These are phyloP conservation scores for Theocolax elegans DNA, from an alignment of 1,140 invertebrate species.

Conservation along the genomic window DNA sequence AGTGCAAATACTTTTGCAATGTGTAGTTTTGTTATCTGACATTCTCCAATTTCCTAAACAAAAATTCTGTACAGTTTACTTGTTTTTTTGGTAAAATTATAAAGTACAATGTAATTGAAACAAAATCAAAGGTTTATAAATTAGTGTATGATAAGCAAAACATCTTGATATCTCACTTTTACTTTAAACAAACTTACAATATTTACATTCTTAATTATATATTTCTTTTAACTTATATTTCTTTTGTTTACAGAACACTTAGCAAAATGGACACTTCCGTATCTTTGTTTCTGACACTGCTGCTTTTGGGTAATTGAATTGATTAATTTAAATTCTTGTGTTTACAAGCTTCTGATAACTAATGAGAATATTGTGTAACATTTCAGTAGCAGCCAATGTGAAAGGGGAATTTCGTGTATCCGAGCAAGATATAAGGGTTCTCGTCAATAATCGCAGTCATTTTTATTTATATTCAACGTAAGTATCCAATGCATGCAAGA, in stretches of 20 bases:
- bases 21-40: too few relatives aligned
- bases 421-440: slow-evolving; percentile 62
- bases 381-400: slow-evolving; percentile 45
- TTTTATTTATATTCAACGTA: slow-evolving; percentile 59
- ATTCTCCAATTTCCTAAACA: too few relatives aligned
- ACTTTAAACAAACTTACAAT: too few relatives aligned
- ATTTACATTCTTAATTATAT: too few relatives aligned
- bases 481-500: slow-evolving; percentile 42
- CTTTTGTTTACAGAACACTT: neutral
- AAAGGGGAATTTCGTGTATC: slow-evolving; percentile 51
- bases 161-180: too few relatives aligned
- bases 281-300: neutral
- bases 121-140: too few relatives aligned
- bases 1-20: too few relatives aligned
- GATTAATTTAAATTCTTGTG: slow-evolving; percentile 12
- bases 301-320: slow-evolving; percentile 17
- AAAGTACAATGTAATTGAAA: too few relatives aligned
- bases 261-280: neutral
- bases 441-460: slow-evolving; percentile 50
- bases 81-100: too few relatives aligned
- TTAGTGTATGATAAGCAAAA: too few relatives aligned
- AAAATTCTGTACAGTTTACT: too few relatives aligned
- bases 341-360: neutral
- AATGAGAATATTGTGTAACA: neutral
- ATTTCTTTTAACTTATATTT: too few relatives aligned